Evolutionary conservation across 2,797 vertebrate genomes (phyloP).

Genomic region (Hyperoplus immaculatus): DNA sequence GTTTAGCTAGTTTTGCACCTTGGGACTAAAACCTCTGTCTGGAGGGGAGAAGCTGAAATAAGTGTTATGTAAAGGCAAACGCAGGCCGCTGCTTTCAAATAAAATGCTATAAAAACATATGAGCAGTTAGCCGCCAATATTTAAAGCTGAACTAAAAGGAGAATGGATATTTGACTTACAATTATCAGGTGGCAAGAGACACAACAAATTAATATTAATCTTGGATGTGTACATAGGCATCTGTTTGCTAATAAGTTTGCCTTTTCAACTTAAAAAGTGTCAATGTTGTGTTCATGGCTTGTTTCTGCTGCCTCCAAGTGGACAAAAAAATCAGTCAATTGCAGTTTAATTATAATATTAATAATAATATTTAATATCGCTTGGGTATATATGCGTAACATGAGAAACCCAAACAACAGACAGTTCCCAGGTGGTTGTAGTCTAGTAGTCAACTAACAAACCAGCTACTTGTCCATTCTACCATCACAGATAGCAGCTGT

Average conservation of each 20-base stretch:
- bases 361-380: neutral
- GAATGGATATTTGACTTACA: neutral
- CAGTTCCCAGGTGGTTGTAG: slow-evolving; percentile 20
- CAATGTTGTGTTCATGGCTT: neutral
- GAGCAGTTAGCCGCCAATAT: neutral
- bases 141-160: no score
- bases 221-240: neutral
- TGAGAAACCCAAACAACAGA: slow-evolving; percentile 13
- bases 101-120: neutral
- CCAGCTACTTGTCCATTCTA: slow-evolving; percentile 11
- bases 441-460: neutral
- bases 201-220: neutral
- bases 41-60: no score
- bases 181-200: neutral
- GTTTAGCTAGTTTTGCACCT: no score
- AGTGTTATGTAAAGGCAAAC: no score
- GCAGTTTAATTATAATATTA: neutral
- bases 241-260: neutral
- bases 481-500: slow-evolving; percentile 6
- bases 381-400: neutral
- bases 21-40: no score
- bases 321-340: neutral
- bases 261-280: neutral
- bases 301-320: slow-evolving; percentile 1
- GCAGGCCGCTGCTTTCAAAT: no score